Evolutionary conservation across 2,797 vertebrate species (phyloP).

Genomic region (Brachyrhaphis roseni): DNA sequence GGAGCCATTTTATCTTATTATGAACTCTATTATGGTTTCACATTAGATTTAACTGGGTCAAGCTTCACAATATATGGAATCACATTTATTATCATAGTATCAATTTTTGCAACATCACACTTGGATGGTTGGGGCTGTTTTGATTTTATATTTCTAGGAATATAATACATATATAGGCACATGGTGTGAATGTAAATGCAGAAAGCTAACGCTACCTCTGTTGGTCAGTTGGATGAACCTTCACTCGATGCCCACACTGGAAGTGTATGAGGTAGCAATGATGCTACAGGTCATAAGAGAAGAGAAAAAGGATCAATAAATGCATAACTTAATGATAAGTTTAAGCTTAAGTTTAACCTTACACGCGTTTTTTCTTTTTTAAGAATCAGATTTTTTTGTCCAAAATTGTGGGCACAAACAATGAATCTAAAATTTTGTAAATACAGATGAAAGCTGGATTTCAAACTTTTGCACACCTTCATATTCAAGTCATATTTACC

Average conservation of each 20-base stretch:
- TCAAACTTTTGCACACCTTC: too few species aligned
- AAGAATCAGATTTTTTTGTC: too few species aligned
- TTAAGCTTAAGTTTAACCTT: not conserved
- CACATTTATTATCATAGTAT: not conserved
- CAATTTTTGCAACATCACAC: not conserved
- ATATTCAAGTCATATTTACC: too few species aligned
- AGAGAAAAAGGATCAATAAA: not conserved
- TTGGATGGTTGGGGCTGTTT: not conserved
- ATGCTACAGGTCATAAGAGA: not conserved
- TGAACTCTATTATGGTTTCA: not conserved
- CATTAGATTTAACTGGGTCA: not conserved
- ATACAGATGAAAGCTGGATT: too few species aligned
- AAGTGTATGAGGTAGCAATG: not conserved
- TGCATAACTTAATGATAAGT: not conserved
- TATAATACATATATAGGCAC: not conserved
- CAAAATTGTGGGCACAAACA: too few species aligned
- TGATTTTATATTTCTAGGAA: not conserved
- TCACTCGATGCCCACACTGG: not conserved
- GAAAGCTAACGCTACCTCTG: not conserved
- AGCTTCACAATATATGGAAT: not conserved
- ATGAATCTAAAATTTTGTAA: too few species aligned
- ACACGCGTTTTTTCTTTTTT: not conserved
- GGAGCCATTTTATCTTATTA: not conserved
- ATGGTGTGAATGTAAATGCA: not conserved
- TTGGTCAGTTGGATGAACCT: not conserved